Evolutionary conservation across 1,140 invertebrate species (phyloP), one percentile per base, ranked within the genome.

Genomic region (Mamestra configurata): DNA sequence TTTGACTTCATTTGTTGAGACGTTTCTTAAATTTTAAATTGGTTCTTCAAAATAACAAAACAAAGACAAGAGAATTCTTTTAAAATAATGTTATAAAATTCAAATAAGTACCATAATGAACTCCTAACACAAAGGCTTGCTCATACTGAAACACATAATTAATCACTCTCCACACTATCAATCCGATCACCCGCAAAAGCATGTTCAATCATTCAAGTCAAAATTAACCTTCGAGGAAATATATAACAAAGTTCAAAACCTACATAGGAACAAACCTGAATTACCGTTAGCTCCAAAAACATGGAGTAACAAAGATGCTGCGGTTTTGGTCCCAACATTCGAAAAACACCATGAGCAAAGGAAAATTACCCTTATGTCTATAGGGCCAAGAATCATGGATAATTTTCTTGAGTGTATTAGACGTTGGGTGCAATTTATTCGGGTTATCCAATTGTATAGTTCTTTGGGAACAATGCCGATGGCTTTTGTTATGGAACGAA

Each of bases 281-380:
- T 83, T 90, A 90, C 90, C 89, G 90, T 92, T 92, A 92, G 82
- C 76, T 73, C 59, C 86, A 79, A 81, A 88, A 79, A 71, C 66
- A 78, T 80, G 20, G 64, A 70, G 79, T 82, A 86, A 89, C 88
- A 92, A 89, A 92, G 90, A 89, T 87, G 88, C 88, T 89, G 82
- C 55, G 80, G 71, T 64, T 64, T 53, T 18, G 7, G 8, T 46
- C 46, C 51, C 43, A 66, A 27, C 18, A 10, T n/a, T 5, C 2
- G 15, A 15, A 35, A 49, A 64, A 49, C 22, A 10, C 7, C 18
- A 51, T 40, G 15, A 7, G 7, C 18, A 49, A 35, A 27, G 22
- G 24, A 64, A 49, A 46, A 35, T 18, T 1, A 61, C 13, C 15
- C 57, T 61, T 76, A 76, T 20, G 0, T 11, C 0, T n/a, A 18